A percentile compares a stretch with the other conserved stretches of the same genome.
phyloP scores from a whole-genome alignment of 2,113 vertebrate genomes.

The Paedocypris sp. region DNA sequence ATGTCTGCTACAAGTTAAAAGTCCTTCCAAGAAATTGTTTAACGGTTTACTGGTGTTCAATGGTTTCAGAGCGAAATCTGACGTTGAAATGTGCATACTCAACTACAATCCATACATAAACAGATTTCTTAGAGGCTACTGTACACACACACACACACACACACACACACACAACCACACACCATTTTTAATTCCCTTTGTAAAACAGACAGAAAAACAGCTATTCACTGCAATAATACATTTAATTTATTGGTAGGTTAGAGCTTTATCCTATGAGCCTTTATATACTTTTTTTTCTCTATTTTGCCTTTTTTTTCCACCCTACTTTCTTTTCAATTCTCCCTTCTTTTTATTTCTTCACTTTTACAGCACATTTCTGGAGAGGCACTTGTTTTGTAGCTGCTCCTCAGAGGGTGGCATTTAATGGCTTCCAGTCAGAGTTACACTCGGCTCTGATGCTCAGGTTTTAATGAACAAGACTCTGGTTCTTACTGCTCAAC shows the following conservation, averaged over 20 bases:
- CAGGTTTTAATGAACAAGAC: conserved; percentile 7
- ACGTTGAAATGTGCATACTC: too few species aligned
- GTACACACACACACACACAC: too few species aligned
- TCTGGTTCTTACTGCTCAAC: background rate
- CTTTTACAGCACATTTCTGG: background rate
- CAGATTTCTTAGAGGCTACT: too few species aligned
- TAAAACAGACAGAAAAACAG: too few species aligned
- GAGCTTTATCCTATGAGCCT: too few species aligned
- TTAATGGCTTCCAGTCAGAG: background rate
- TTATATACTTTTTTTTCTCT: background rate
- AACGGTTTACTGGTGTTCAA: too few species aligned
- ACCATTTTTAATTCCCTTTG: background rate
- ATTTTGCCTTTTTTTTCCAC: background rate
- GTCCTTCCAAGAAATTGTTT: too few species aligned
- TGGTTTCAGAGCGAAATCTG: too few species aligned
- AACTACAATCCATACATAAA: too few species aligned
- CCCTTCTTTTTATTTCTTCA: background rate
- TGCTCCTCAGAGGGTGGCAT: background rate
- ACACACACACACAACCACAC: background rate
- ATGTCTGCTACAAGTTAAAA: too few species aligned
- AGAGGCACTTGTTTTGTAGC: background rate
- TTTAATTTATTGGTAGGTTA: too few species aligned
- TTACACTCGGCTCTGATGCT: background rate
- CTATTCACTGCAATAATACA: too few species aligned
- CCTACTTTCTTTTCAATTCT: background rate